Conservation (phyloP, 2,888 invertebrate species). For the Nesidiocoris tenuis region DNA sequence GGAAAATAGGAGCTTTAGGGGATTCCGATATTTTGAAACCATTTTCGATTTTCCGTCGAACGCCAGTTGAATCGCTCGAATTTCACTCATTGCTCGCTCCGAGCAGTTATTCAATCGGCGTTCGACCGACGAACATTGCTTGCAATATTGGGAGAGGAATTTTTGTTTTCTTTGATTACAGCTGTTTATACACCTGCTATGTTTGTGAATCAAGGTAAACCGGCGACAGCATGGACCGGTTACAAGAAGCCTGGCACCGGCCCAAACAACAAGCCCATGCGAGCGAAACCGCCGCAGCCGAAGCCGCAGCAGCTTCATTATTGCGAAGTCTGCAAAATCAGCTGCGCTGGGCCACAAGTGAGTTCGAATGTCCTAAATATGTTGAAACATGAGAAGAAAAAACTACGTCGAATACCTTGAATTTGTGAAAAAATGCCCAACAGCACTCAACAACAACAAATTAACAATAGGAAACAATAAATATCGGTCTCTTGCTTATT, state of each 20-base stretch:
- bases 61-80: not conserved
- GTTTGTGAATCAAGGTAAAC: slow-evolving; percentile 76
- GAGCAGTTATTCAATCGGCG: not conserved
- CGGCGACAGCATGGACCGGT: slow-evolving; percentile 53
- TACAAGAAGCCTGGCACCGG: slow-evolving; percentile 61
- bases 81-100: too few species aligned
- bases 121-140: not conserved
- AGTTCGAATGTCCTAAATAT: too few species aligned
- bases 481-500: slow-evolving; percentile 53
- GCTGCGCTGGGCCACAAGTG: slow-evolving; percentile 90
- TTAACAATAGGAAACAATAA: too few species aligned
- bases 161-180: slow-evolving; percentile 66
- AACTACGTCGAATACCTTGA: too few species aligned
- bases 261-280: slow-evolving; percentile 59
- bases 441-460: too few species aligned
- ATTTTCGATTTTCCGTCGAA: too few species aligned
- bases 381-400: too few species aligned
- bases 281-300: slow-evolving; percentile 73
- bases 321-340: slow-evolving; percentile 98
- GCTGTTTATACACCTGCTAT: slow-evolving; percentile 94
- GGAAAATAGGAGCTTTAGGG: too few species aligned
- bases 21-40: too few species aligned
- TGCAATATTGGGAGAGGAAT: too few species aligned
- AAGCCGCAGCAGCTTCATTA: slow-evolving; percentile 93
- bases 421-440: too few species aligned